Evolutionary conservation across 2,113 vertebrate species (phyloP).

Genomic region (Phyllopteryx taeniolatus): DNA sequence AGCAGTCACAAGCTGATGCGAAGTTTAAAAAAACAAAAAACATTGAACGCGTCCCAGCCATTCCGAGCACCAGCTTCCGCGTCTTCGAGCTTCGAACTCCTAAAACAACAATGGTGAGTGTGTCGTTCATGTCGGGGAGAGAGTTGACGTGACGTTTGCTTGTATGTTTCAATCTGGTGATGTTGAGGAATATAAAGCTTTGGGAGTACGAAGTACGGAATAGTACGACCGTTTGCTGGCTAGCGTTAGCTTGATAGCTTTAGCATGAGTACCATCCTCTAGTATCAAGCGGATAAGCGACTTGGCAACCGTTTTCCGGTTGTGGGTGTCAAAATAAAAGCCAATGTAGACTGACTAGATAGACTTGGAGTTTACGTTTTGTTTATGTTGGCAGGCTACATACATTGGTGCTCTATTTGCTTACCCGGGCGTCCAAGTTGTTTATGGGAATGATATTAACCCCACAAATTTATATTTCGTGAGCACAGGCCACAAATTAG

Average conservation of each 20-base stretch:
- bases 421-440: background rate
- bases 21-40: constrained; percentile 37
- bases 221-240: constrained; percentile 22
- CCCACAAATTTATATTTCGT: too few relatives aligned
- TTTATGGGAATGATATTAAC: background rate
- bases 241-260: constrained; percentile 51
- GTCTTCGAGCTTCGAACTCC: constrained; percentile 43
- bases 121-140: rapidly evolving
- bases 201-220: background rate
- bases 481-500: too few relatives aligned
- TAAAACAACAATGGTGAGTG: constrained; percentile 71
- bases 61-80: constrained; percentile 33
- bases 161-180: background rate
- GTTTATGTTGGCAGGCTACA: background rate
- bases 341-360: rapidly evolving
- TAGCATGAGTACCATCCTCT: constrained; percentile 64
- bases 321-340: constrained; percentile 34
- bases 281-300: background rate
- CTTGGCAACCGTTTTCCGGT: background rate
- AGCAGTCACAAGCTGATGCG: constrained; percentile 63
- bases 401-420: too few relatives aligned
- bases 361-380: background rate
- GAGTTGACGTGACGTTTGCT: rapidly evolving
- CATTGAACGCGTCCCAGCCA: constrained; percentile 12
- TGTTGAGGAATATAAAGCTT: constrained; percentile 14